Conservation (phyloP, 2,888 invertebrate species). For the Octonoba sinensis region DNA sequence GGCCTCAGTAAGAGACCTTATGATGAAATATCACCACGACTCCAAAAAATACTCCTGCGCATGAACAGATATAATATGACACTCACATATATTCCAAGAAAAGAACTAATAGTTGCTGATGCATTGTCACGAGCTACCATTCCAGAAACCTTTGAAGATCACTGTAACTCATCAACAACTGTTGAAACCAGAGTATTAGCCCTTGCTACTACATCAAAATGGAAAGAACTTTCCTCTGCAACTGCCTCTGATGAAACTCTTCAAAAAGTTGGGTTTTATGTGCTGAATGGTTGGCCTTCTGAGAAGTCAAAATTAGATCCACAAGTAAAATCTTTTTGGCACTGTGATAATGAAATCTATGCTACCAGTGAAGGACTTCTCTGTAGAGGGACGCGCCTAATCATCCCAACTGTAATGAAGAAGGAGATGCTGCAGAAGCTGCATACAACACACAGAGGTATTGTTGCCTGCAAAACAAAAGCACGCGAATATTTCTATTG, state of each 20-base stretch:
- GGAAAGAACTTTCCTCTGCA: slow-evolving; percentile 5
- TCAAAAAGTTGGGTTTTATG: background rate
- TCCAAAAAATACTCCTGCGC: slow-evolving; percentile 12
- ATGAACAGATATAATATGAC: slow-evolving; percentile 27
- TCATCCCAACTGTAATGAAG: background rate
- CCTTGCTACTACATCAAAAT: slow-evolving; percentile 11
- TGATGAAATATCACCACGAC: slow-evolving; percentile 15
- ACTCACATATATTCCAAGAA: slow-evolving; percentile 17
- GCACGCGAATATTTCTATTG: slow-evolving; percentile 15
- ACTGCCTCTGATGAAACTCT: background rate
- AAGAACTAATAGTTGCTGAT: slow-evolving; percentile 20
- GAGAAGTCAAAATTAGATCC: slow-evolving; percentile 9
- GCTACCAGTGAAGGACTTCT: slow-evolving; percentile 1
- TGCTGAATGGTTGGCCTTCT: background rate
- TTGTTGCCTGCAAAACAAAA: slow-evolving; percentile 18
- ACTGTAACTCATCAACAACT: background rate
- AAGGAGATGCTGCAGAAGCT: slow-evolving; percentile 7
- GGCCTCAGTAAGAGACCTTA: slow-evolving; percentile 13
- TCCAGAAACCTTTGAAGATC: background rate
- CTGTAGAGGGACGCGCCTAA: slow-evolving; percentile 14
- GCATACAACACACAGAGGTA: slow-evolving; percentile 12
- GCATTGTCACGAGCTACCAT: slow-evolving; percentile 11
- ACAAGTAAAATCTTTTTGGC: slow-evolving; percentile 7
- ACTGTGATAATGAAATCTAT: background rate
- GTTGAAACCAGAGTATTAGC: slow-evolving; percentile 13